Evolutionary conservation across 2,888 invertebrate genomes (phyloP), one percentile per base, ranked within the genome.

Genomic region (Dendrolimus houi): DNA sequence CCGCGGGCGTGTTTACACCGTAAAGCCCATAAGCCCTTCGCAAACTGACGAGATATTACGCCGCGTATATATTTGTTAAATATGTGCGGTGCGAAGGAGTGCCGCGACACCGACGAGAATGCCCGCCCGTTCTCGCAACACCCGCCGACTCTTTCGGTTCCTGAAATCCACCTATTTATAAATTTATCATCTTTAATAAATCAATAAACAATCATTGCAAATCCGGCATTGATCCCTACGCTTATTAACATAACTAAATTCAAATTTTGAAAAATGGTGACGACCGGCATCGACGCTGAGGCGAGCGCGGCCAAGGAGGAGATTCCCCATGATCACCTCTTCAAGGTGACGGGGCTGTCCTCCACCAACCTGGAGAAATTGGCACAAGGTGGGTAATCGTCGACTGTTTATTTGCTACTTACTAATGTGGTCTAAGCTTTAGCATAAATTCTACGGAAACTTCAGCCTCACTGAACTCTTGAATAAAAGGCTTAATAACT

Each of bases 271-370:
- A 56, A 47, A 14, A 86, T 82, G 79, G 81, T 78, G 62, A 62
- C 60, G 52, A 66, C 63, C 1, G 66, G 67, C 53, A 74, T 71
- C 52, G 89, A 88, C 52, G 75, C 74, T 1, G 79, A 79, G 57
- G 61, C 60, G 8, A 57, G 29, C 7, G 62, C 64, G 47, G 62
- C 55, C 8, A 72, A 71, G 57, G 87, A 85, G 57, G 87, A 83
- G 63, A 87, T 89, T 0, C 77, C 86, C 0, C 87, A 87, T 54
- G 87, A 85, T 59, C 88, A 89, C 57, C 72, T 89, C 1, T 90
- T 78, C 61, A 85, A 75, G 64, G 87, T 89, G 52, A 89, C 89
- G 0, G 89, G 88, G 17, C 65, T 90, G 54, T 87, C 89, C 0
- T 77, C 87, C 0, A 70, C 67, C 1, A 90, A 88, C 64, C 68